Evolutionary conservation across 2,113 vertebrate genomes (phyloP).

Genomic region (Hippocampus barbouri): DNA sequence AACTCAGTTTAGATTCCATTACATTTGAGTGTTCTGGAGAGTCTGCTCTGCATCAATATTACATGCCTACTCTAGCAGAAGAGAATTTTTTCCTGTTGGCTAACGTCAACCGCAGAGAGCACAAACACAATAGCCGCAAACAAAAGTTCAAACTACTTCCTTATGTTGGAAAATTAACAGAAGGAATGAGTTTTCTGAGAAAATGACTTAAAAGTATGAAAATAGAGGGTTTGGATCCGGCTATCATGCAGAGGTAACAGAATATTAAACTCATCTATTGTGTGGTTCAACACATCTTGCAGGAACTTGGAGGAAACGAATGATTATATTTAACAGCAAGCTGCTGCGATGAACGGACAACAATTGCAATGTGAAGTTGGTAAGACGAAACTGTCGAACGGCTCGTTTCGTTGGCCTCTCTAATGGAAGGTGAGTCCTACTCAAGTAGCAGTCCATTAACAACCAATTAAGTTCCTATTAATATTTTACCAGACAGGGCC

Average conservation of each 20-base stretch:
- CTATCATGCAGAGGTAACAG: not conserved
- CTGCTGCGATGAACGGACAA: constrained; percentile 45
- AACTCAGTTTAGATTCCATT: constrained; percentile 66
- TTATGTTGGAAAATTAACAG: constrained; percentile 38
- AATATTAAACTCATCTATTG: not conserved
- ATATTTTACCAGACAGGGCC: constrained; percentile 77
- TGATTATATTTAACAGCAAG: constrained; percentile 49
- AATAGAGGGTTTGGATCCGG: not conserved
- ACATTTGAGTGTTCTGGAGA: constrained; percentile 60
- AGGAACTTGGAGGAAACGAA: constrained; percentile 35
- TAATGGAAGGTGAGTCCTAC: constrained; percentile 65
- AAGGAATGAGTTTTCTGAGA: constrained; percentile 3
- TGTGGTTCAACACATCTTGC: not conserved
- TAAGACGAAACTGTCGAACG: constrained; percentile 60
- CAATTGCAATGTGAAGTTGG: constrained; percentile 60
- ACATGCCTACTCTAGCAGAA: constrained; percentile 54
- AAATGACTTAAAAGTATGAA: not conserved
- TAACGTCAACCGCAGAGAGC: constrained; percentile 46
- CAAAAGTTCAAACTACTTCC: constrained; percentile 55
- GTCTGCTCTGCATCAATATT: constrained; percentile 70
- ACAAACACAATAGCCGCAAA: constrained; percentile 52
- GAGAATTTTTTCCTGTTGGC: constrained; percentile 39
- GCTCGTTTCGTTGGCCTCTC: constrained; percentile 52
- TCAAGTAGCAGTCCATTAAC: constrained; percentile 75
- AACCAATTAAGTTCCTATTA: constrained; percentile 79